Evolutionary conservation across 2,888 invertebrate genomes (phyloP).

Genomic region (Thera britannica): DNA sequence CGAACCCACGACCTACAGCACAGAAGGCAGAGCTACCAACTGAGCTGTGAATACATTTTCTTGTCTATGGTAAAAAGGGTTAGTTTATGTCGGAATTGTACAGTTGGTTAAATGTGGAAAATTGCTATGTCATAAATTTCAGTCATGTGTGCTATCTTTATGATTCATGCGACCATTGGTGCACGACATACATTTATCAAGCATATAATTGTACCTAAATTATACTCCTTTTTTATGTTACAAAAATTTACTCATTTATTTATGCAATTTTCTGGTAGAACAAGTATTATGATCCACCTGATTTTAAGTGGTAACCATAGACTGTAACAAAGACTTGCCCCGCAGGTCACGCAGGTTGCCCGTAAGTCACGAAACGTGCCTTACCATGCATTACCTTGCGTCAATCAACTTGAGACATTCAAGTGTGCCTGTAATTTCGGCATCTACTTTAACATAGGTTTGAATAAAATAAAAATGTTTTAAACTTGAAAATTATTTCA

Average conservation of each 20-base stretch:
- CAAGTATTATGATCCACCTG: too few relatives aligned
- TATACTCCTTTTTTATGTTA: slow-evolving; percentile 16
- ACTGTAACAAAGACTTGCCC: too few relatives aligned
- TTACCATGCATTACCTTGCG: too few relatives aligned
- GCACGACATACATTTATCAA: slow-evolving; percentile 39
- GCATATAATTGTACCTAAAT: slow-evolving; percentile 33
- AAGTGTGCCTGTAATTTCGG: too few relatives aligned
- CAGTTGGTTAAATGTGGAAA: slow-evolving; percentile 24
- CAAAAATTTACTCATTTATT: not conserved
- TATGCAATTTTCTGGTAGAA: too few relatives aligned
- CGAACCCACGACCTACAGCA: too few relatives aligned
- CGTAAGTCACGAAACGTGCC: too few relatives aligned
- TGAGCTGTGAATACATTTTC: not conserved
- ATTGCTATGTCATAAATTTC: slow-evolving; percentile 34
- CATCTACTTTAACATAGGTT: too few relatives aligned
- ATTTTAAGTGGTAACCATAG: too few relatives aligned
- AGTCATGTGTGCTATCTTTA: slow-evolving; percentile 32
- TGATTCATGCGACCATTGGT: slow-evolving; percentile 40
- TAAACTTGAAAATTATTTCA: slow-evolving; percentile 15
- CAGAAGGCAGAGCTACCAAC: too few relatives aligned
- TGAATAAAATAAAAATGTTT: slow-evolving; percentile 7
- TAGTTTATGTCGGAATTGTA: not conserved
- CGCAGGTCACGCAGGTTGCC: too few relatives aligned
- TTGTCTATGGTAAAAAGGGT: not conserved
- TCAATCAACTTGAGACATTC: too few relatives aligned